Percentiles rank a stretch among this genome's conserved stretches.
phyloP scores from a whole-genome alignment of 2,113 vertebrate genomes.

The Gavia stellata region DNA sequence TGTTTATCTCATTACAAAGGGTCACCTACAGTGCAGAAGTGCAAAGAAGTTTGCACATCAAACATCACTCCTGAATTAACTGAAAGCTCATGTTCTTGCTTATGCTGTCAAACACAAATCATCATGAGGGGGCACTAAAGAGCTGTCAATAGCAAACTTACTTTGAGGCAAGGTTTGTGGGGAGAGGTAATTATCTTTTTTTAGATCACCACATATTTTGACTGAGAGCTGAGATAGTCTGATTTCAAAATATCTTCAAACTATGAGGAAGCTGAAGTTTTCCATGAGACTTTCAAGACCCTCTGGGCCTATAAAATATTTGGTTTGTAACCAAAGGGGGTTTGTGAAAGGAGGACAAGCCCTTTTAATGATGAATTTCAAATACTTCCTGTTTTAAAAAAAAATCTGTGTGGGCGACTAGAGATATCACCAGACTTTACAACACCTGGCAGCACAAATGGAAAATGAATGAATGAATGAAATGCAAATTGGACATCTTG shows the following conservation, averaged over 20 bases:
- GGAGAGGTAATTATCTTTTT: neutral
- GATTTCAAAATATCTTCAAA: neutral
- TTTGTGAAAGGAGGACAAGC: neutral
- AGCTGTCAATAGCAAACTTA: slow-evolving; percentile 1
- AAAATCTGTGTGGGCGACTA: neutral
- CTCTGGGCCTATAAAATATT: neutral
- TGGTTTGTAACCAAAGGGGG: neutral
- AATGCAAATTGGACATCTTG: neutral
- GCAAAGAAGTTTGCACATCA: neutral
- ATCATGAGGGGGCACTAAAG: slow-evolving; percentile 64
- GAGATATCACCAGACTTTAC: neutral
- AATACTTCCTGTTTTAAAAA: neutral
- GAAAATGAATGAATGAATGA: neutral
- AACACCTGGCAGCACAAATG: slow-evolving; percentile 19
- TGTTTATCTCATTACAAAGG: neutral
- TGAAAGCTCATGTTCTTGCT: neutral
- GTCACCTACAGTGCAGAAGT: neutral
- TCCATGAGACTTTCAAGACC: neutral
- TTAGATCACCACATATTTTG: neutral
- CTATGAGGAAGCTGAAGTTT: neutral
- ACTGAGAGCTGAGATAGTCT: neutral
- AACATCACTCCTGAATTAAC: neutral
- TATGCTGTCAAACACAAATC: slow-evolving; percentile 10
- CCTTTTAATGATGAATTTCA: neutral
- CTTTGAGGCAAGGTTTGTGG: neutral